Base-by-base conservation (phyloP, 2,113 vertebrate species). In the Onychorhynchus coronatus region DNA sequence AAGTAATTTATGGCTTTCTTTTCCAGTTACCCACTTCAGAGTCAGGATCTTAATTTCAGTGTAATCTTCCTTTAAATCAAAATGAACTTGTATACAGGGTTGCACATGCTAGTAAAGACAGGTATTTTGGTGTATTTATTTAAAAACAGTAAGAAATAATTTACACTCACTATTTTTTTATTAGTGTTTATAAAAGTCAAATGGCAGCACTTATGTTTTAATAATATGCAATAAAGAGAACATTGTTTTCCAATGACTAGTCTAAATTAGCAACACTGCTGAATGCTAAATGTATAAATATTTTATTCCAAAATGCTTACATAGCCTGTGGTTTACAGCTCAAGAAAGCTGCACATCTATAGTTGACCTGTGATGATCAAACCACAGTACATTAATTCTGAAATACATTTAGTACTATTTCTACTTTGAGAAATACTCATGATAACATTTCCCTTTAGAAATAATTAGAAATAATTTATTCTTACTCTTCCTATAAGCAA, bases 271-370 rank as follows among this genome's bases (percentile, higher is more conserved):
- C 42, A 83, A 50, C 83, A 47, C 65, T 87, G 75, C 73, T 77
- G 68, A 97, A 92, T 3, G 46, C 17, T 88, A 94, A 89, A 79
- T 41, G 30, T 61, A 95, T 95, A 87, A 94, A 93, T 96, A 94
- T 93, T 97, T 96, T 90, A 97, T 93, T 88, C 39, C 41, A 74
- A 83, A 95, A 89, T 62, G 89, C 85, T 96, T 80, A 88, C n/a
- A 80, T 33, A 78, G 89, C 49, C 88, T 52, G 39, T 80, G 47
- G 79, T 94, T 96, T 95, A 75, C 53, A 94, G 68, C 75, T 85
- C 55, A 85, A 87, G 72, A 61, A 94, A 86, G 75, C 5, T 67
- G 75, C 25, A 55, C 70, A 28, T 89, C 87, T 91, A 62, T 21
- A 87, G 80, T 14, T 81, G 62, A 93, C 81, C 73, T 75, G n/a